Percentiles rank a stretch among this genome's conserved stretches.
phyloP scores from a whole-genome alignment of 2,888 invertebrate species.

The Nomada hirtipes region DNA sequence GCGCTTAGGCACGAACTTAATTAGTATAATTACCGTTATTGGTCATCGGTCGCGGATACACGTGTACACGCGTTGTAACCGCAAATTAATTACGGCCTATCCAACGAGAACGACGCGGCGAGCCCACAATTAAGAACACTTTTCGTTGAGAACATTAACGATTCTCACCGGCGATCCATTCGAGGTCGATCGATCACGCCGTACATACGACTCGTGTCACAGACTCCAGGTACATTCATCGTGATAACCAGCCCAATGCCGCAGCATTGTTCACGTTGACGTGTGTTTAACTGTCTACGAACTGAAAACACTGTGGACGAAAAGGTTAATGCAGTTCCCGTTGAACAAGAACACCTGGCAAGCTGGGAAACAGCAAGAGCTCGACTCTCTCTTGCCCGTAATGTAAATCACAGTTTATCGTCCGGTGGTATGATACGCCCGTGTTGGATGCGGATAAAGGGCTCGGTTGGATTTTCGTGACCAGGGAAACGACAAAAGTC shows the following conservation, averaged over 20 bases:
- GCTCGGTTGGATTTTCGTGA: conserved; percentile 8
- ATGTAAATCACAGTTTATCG: conserved; percentile 62
- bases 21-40: conserved; percentile 73
- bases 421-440: conserved; percentile 7
- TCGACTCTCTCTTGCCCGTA: not conserved
- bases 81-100: conserved; percentile 68
- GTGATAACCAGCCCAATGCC: not conserved
- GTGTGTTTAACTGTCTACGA: not conserved
- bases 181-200: conserved; percentile 8
- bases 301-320: not conserved
- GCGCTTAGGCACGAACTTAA: conserved; percentile 65
- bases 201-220: not conserved
- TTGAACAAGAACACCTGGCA: conserved; percentile 34
- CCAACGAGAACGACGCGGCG: conserved; percentile 37
- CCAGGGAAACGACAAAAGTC: conserved; percentile 58
- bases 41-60: conserved; percentile 66
- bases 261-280: not conserved
- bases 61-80: conserved; percentile 63
- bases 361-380: conserved; percentile 50
- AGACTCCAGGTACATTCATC: not conserved
- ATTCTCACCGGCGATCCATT: conserved; percentile 16
- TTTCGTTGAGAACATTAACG: conserved; percentile 44
- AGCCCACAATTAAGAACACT: conserved; percentile 62
- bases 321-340: not conserved
- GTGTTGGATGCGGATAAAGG: not conserved